phyloP scores from a whole-genome alignment of 2,113 vertebrate species.

The Plestiodon gilberti region DNA sequence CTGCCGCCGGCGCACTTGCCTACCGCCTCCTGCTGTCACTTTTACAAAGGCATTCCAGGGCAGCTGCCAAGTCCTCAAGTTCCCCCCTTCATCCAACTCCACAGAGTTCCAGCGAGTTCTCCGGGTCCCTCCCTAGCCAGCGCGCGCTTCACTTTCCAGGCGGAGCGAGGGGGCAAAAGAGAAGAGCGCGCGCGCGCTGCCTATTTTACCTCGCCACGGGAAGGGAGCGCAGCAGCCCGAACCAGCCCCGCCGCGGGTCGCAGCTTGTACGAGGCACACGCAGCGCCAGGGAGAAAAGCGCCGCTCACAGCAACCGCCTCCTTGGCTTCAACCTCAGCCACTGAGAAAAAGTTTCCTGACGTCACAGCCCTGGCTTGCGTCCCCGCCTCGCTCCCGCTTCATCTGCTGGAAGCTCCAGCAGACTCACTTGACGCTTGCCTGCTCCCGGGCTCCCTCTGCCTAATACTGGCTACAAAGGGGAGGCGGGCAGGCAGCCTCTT shows the following conservation, averaged over 20 bases:
- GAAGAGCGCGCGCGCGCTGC: background rate
- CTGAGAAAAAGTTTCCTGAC: conserved; percentile 65
- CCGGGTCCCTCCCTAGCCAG: background rate
- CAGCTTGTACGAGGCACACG: background rate
- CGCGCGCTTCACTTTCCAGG: background rate
- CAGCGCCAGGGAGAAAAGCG: background rate
- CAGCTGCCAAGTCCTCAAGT: background rate
- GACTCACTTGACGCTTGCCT: background rate
- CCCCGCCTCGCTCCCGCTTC: conserved; percentile 30
- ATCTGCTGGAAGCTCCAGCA: background rate
- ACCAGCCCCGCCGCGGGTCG: background rate
- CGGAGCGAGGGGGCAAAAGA: no score
- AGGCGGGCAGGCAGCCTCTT: background rate
- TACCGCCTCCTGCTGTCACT: background rate
- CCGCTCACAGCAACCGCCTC: background rate
- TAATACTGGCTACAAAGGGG: background rate
- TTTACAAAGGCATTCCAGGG: background rate
- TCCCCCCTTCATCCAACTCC: background rate
- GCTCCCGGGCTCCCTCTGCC: conserved; percentile 56
- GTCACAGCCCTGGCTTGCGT: conserved; percentile 40
- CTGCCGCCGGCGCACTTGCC: background rate
- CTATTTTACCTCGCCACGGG: background rate
- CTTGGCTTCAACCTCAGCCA: conserved; percentile 10
- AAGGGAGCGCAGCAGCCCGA: background rate
- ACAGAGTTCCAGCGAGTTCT: background rate